Percentiles rank a stretch among this genome's conserved stretches.
Conservation (phyloP, 2,113 vertebrate species). For the Beaufortia kweichowensis region DNA sequence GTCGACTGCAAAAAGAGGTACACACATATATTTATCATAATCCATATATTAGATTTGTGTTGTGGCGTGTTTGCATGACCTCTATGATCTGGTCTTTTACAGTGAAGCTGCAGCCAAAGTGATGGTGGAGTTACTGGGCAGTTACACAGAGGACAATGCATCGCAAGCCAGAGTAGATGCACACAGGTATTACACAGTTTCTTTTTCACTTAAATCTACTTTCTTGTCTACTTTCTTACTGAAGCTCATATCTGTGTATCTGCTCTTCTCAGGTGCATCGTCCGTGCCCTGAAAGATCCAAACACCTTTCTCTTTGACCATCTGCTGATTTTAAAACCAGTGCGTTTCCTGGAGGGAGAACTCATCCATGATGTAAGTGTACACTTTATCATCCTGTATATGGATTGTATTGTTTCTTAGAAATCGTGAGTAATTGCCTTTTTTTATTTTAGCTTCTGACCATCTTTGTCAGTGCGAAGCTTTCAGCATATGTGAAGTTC, state of each 20-base stretch:
- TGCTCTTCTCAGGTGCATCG: constrained; percentile 82
- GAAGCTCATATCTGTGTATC: neutral
- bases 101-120: constrained; percentile 96
- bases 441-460: constrained; percentile 84
- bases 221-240: neutral
- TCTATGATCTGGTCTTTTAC: constrained; percentile 26
- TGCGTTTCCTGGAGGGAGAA: constrained; percentile 97
- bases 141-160: constrained; percentile 98
- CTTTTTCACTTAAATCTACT: neutral
- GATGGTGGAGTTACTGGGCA: constrained; percentile 96
- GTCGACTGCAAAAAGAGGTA: constrained; percentile 98
- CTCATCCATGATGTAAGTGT: constrained; percentile 96
- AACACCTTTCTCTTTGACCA: constrained; percentile 97
- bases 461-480: constrained; percentile 97
- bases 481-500: constrained; percentile 93
- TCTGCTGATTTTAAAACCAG: constrained; percentile 94
- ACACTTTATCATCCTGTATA: neutral
- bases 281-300: constrained; percentile 93
- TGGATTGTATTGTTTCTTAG: no score
- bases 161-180: constrained; percentile 95
- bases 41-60: no score
- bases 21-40: no score
- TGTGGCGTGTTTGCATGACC: neutral
- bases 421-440: neutral
- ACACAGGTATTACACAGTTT: constrained; percentile 80